Percentiles rank a stretch among this genome's conserved stretches.
Conservation (phyloP, 1,140 invertebrate species). For the Idris sp. region DNA sequence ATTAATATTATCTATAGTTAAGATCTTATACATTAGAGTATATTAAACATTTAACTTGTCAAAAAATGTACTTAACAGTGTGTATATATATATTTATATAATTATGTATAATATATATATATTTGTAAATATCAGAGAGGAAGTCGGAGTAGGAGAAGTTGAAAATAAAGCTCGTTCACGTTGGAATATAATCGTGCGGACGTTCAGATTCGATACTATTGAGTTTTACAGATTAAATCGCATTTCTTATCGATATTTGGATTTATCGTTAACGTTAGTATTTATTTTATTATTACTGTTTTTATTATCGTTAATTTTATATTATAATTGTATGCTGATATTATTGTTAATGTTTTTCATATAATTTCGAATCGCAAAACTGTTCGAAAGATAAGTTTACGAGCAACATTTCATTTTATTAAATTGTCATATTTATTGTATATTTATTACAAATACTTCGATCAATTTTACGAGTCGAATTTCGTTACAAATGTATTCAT, state of each 20-base stretch:
- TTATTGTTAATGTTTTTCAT: constrained; percentile 20
- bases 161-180: constrained; percentile 55
- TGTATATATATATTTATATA: no score
- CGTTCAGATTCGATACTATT: constrained; percentile 31
- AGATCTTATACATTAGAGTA: no score
- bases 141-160: constrained; percentile 43
- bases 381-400: constrained; percentile 3
- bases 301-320: constrained; percentile 47
- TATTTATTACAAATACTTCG: no score
- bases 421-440: no score
- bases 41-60: no score
- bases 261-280: constrained; percentile 35
- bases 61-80: no score
- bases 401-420: no score
- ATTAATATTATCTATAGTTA: no score
- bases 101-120: constrained; percentile 12
- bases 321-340: constrained; percentile 20
- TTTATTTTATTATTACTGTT: constrained; percentile 53
- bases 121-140: constrained; percentile 34
- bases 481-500: constrained; percentile 12
- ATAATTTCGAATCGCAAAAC: constrained; percentile 10
- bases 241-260: constrained; percentile 39
- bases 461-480: constrained; percentile 3
- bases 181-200: constrained; percentile 22
- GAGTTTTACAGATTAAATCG: constrained; percentile 23